Conservation (phyloP, 2,113 vertebrate genomes). For the Neopipo cinnamomea region DNA sequence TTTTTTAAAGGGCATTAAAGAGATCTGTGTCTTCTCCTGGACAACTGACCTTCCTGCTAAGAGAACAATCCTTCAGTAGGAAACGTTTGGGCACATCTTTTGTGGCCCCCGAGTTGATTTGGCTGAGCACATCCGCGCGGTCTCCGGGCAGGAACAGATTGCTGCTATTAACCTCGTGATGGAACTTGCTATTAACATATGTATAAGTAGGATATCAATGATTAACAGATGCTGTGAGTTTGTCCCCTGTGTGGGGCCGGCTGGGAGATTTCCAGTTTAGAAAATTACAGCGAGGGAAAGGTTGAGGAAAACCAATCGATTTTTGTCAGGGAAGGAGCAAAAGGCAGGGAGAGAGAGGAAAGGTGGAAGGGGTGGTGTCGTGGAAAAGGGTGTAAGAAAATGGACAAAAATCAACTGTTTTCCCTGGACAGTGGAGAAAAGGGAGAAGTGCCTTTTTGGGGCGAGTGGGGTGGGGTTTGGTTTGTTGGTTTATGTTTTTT, state of each 20-base stretch:
- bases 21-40: neutral
- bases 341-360: neutral
- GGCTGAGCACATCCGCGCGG: neutral
- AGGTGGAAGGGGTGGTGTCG: neutral
- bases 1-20: neutral
- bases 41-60: neutral
- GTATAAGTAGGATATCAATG: neutral
- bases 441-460: neutral
- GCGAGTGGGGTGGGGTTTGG: too few species aligned
- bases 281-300: neutral
- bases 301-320: neutral
- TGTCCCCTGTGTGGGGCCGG: neutral
- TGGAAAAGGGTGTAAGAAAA: neutral
- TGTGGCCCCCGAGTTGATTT: neutral
- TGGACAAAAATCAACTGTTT: neutral
- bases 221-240: neutral
- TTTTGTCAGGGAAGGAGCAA: neutral
- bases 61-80: neutral
- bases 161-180: neutral
- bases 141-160: neutral
- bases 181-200: neutral
- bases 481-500: neutral
- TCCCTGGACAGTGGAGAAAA: neutral
- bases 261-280: neutral
- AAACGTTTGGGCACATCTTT: neutral